Conservation (phyloP, 2,797 vertebrate species). For the Melanotaenia trifasciata region DNA sequence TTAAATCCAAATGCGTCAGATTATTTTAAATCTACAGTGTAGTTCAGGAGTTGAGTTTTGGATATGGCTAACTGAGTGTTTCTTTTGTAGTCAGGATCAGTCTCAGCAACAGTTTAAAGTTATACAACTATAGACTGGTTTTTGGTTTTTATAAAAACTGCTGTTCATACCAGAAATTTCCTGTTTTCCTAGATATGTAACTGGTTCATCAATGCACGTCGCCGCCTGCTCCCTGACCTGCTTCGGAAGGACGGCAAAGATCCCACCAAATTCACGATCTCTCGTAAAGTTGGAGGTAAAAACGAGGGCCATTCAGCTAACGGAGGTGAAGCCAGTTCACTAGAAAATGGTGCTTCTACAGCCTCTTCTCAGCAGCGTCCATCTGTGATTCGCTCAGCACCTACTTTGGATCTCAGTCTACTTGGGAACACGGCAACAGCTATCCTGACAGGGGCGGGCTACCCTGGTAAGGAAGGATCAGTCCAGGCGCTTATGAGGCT, state of each 20-base stretch:
- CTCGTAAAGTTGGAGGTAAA: conserved; percentile 88
- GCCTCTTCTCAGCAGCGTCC: conserved; percentile 54
- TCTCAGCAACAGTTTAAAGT: neutral
- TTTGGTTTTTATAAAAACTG: neutral
- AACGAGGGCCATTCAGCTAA: conserved; percentile 71
- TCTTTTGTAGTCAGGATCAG: neutral
- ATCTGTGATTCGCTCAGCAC: conserved; percentile 82
- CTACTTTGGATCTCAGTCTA: conserved; percentile 86
- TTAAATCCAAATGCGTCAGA: conserved; percentile 29
- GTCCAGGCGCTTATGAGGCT: conserved; percentile 83
- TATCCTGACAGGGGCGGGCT: conserved; percentile 78
- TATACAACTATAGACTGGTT: neutral
- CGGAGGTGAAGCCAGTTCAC: conserved; percentile 62
- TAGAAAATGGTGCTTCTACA: conserved; percentile 65
- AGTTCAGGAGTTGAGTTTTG: neutral
- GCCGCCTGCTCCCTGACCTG: conserved; percentile 93
- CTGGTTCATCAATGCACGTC: conserved; percentile 98
- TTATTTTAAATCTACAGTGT: conserved; percentile 19
- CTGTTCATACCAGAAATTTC: neutral
- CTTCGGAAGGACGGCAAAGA: conserved; percentile 95
- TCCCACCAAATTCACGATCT: conserved; percentile 95
- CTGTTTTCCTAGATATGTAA: conserved; percentile 90
- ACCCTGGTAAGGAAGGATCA: conserved; percentile 71
- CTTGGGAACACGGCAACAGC: conserved; percentile 88
- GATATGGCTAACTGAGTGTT: neutral